Conservation (phyloP, 2,888 invertebrate genomes). For the Eupithecia pulchellata region DNA sequence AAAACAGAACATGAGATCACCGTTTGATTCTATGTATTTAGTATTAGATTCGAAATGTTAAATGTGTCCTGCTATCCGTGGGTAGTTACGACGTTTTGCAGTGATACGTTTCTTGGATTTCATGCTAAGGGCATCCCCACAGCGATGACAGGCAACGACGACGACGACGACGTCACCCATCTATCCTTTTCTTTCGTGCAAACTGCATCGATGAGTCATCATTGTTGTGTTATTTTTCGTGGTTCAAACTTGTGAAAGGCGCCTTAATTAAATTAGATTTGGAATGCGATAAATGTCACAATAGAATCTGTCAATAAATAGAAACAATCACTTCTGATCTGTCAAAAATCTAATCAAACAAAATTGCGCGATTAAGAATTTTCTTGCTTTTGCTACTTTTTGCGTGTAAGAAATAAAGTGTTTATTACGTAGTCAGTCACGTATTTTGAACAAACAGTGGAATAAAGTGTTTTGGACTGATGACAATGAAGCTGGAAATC, state of each 20-base stretch:
- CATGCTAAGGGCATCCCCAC: slow-evolving; percentile 82
- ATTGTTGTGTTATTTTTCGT: slow-evolving; percentile 75
- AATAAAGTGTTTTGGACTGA: slow-evolving; percentile 58
- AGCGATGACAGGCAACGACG: slow-evolving; percentile 53
- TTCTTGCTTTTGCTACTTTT: slow-evolving; percentile 31
- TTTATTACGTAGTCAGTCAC: slow-evolving; percentile 60
- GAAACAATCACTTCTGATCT: slow-evolving; percentile 39
- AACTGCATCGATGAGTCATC: slow-evolving; percentile 78
- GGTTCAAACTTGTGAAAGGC: slow-evolving; percentile 61
- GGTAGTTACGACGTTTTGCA: slow-evolving; percentile 71
- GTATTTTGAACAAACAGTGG: slow-evolving; percentile 46
- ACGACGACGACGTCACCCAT: slow-evolving; percentile 69
- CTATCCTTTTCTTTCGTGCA: slow-evolving; percentile 47
- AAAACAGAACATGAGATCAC: slow-evolving; percentile 77
- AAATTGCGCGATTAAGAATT: slow-evolving; percentile 52
- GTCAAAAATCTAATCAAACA: background rate
- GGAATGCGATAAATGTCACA: background rate
- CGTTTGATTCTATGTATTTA: slow-evolving; percentile 59
- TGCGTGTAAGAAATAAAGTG: background rate
- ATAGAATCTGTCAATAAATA: slow-evolving; percentile 9
- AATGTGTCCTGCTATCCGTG: slow-evolving; percentile 47
- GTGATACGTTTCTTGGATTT: slow-evolving; percentile 56
- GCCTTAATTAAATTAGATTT: slow-evolving; percentile 54
- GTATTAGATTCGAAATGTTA: slow-evolving; percentile 62
- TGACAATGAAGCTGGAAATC: slow-evolving; percentile 87